These are phyloP conservation scores for Grantiella picta DNA, from an alignment of 2,113 vertebrate genomes.

Conservation along the genomic window DNA sequence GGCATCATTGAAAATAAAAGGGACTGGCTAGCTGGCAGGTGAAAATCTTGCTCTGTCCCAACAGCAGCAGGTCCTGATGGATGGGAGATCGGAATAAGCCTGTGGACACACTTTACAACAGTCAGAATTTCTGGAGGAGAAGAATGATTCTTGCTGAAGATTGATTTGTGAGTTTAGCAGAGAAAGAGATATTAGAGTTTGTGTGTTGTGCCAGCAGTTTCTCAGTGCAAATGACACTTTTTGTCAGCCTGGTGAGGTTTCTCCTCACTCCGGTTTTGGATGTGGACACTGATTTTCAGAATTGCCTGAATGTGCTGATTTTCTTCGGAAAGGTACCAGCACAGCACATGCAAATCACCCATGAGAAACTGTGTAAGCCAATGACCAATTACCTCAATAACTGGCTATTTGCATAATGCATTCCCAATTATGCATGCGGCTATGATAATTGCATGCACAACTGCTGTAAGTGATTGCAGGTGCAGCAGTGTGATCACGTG, in stretches of 20 bases:
- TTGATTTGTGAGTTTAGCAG: not conserved
- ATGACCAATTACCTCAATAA: not conserved
- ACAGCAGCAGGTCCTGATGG: not conserved
- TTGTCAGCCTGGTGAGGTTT: not conserved
- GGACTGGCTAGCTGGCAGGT: rapidly evolving
- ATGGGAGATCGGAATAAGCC: rapidly evolving
- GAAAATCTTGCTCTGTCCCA: not conserved
- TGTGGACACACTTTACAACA: not conserved
- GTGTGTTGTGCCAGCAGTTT: not conserved
- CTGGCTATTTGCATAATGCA: constrained; percentile 11
- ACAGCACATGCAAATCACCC: not conserved
- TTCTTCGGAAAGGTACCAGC: not conserved
- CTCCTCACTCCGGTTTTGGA: not conserved
- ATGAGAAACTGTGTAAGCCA: not conserved
- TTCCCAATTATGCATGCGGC: not conserved
- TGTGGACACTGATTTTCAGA: not conserved
- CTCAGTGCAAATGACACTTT: not conserved
- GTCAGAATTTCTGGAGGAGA: not conserved
- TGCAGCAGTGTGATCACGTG: not conserved
- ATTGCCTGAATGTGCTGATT: not conserved
- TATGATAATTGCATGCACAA: not conserved
- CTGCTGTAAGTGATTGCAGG: constrained; percentile 10
- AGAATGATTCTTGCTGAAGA: not conserved
- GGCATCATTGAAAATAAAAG: not conserved
- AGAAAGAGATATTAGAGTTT: rapidly evolving